phyloP scores from a whole-genome alignment of 2,888 invertebrate species.

The Taphrorychus bicolor region DNA sequence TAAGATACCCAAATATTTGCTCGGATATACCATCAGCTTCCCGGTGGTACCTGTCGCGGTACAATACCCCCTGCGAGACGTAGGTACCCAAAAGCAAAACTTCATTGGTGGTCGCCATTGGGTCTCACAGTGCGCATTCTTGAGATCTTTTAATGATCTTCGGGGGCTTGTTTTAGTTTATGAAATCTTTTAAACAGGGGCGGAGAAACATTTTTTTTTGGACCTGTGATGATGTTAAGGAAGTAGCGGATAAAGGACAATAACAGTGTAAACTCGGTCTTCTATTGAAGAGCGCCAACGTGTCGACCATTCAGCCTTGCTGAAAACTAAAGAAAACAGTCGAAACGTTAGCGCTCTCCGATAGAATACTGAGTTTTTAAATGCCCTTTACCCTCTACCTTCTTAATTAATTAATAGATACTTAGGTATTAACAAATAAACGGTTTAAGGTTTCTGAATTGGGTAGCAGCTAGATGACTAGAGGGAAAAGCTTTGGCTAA shows the following conservation, averaged over 20 bases:
- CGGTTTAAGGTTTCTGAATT: no score
- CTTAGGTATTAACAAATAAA: no score
- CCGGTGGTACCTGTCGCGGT: background rate
- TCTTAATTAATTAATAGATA: no score
- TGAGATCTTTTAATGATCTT: conserved; percentile 5
- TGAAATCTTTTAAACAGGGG: background rate
- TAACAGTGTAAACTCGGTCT: no score
- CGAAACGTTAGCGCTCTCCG: no score
- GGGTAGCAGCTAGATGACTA: no score
- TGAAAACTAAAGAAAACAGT: no score
- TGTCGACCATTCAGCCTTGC: no score
- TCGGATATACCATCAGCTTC: background rate
- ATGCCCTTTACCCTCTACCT: no score
- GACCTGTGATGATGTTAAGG: background rate
- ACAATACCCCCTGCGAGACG: conserved; percentile 12
- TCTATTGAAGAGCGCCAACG: no score
- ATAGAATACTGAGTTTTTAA: no score
- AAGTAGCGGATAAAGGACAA: background rate
- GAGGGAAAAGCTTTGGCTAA: no score
- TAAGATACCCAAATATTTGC: conserved; percentile 6
- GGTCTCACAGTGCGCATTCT: conserved; percentile 39
- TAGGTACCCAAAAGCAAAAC: conserved; percentile 15
- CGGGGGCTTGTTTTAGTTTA: background rate
- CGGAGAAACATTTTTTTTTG: background rate
- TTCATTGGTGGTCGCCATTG: conserved; percentile 41